A percentile compares a stretch with the other conserved stretches of the same genome.
phyloP scores from a whole-genome alignment of 2,888 invertebrate species.

The Altica lythri region DNA sequence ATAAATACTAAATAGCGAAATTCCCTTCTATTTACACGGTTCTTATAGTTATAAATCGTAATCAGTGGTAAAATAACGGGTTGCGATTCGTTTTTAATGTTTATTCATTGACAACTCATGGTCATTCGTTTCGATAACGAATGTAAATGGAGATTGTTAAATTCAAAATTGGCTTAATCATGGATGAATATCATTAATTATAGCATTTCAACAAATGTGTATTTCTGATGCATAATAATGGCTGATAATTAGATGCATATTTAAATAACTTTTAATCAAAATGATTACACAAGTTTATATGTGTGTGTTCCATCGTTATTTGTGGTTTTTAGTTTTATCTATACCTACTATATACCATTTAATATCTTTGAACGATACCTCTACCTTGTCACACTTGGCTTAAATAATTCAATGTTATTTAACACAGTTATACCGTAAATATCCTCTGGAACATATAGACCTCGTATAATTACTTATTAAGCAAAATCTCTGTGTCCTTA shows the following conservation, averaged over 20 bases:
- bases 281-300: background rate
- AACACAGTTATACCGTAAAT: too few relatives aligned
- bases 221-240: too few relatives aligned
- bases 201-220: background rate
- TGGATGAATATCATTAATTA: background rate
- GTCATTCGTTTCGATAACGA: background rate
- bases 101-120: slow-evolving; percentile 14
- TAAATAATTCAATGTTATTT: too few relatives aligned
- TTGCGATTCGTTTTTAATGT: slow-evolving; percentile 16
- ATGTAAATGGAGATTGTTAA: background rate
- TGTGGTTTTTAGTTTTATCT: too few relatives aligned
- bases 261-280: background rate
- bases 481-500: too few relatives aligned
- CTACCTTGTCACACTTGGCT: too few relatives aligned
- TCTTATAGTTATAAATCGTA: slow-evolving; percentile 16
- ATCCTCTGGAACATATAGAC: too few relatives aligned
- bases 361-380: too few relatives aligned
- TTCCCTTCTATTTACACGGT: background rate
- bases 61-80: slow-evolving; percentile 15
- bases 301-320: too few relatives aligned
- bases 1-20: background rate
- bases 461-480: too few relatives aligned
- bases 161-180: background rate
- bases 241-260: background rate
- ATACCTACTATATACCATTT: too few relatives aligned